These are phyloP conservation scores for Diachasmimorpha longicaudata DNA, from an alignment of 1,140 invertebrate species.

Conservation along the genomic window DNA sequence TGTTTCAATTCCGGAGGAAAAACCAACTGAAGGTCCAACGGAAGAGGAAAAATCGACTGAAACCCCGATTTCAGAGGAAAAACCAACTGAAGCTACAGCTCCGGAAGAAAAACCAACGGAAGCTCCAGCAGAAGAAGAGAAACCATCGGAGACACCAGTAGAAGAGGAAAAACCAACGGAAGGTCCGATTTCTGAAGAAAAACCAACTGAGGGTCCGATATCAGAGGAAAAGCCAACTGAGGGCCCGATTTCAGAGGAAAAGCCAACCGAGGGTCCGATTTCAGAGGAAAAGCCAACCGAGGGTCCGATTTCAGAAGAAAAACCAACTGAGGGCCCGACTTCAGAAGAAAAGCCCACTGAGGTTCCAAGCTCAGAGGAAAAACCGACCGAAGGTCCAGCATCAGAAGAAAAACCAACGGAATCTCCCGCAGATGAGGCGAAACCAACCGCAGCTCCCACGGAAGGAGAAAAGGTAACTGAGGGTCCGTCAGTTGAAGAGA, in stretches of 20 bases:
- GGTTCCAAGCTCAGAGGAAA: background rate
- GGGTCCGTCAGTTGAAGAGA: background rate
- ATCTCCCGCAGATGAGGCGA: background rate
- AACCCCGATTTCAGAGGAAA: constrained; percentile 10
- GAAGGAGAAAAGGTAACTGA: background rate
- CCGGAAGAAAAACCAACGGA: background rate
- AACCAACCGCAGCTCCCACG: background rate
- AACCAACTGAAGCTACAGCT: constrained; percentile 17
- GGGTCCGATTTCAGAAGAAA: background rate
- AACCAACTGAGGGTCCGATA: background rate
- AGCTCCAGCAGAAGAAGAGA: background rate
- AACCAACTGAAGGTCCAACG: background rate
- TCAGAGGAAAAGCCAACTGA: background rate
- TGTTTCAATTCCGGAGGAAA: background rate
- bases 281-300: constrained; percentile 4
- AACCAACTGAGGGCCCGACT: constrained; percentile 12
- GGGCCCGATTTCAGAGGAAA: background rate
- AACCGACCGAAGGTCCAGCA: background rate
- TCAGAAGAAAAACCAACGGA: constrained; percentile 1
- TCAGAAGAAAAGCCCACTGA: background rate
- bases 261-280: background rate
- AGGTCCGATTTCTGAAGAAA: background rate
- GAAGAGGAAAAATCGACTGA: background rate
- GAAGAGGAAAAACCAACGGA: background rate
- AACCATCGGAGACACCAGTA: background rate